Base-by-base conservation (phyloP, 2,888 invertebrate genomes). In the Drosophila ezoana region DNA sequence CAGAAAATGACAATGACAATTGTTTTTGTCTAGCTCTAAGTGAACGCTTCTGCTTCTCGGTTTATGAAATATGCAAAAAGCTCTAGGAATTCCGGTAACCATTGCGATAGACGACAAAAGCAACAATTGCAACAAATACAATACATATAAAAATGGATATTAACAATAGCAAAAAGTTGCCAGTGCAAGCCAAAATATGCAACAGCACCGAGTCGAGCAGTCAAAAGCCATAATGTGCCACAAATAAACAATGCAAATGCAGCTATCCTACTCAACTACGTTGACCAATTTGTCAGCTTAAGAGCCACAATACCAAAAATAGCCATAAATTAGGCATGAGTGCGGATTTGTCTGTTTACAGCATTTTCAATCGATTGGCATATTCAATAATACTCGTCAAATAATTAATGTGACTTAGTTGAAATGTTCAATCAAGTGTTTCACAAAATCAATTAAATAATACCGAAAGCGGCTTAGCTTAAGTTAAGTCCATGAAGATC, bases 41-140 rank as follows among this genome's bases (percentile, higher is more conserved):
- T 61, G 48, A 66, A 65, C 72, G 75, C 57, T 84, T 81, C 67
- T 63, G 75, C 57, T 84, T 81, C 67, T 63, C 62, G 38, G 67
- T 48, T 85, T 82, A 85, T 81, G 69, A 81, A 81, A 84, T 81
- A 81, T 81, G 82, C 81, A 81, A 85, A 81, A 58, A 82, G 72
- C 70, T 81, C 70, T 70, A 85, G 79, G 82, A 70, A 85, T 76
- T 81, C 69, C 69, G 74, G 72, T 53, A 45, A 65, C 81, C 75
- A 67, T 75, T 37, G 48, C 45, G 20, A 40, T 59, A 45, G 16
- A 18, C 43, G 44, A 14, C 33, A 14, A 10, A 32, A 37, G 28
- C 44, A 44, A 28, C 51, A 43, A 37, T 23, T 33, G 18, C 20
- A 20, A 20, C 16, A 23, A 51, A 37, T 33, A 18, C 23, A 51